phyloP scores from a whole-genome alignment of 2,888 invertebrate species.

The Sacculina carcini region DNA sequence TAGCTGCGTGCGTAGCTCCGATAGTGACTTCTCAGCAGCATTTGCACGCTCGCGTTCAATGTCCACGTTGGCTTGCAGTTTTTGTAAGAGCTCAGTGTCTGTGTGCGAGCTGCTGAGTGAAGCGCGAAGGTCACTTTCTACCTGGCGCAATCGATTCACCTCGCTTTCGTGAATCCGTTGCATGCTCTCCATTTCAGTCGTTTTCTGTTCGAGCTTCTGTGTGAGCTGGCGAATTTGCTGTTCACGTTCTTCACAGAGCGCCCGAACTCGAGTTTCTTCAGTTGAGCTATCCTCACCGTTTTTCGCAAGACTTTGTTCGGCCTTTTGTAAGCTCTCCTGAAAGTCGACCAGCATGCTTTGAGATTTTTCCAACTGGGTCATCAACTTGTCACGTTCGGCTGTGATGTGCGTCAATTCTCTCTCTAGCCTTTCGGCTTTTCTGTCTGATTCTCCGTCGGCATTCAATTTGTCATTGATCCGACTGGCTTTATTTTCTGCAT shows the following conservation, averaged over 20 bases:
- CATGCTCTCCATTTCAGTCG: slow-evolving; percentile 31
- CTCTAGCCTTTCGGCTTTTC: slow-evolving; percentile 60
- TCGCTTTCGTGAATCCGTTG: no score
- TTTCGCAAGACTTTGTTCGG: slow-evolving; percentile 39
- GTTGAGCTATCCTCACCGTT: slow-evolving; percentile 26
- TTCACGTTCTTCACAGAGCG: slow-evolving; percentile 40
- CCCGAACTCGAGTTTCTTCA: slow-evolving; percentile 15
- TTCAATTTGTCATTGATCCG: slow-evolving; percentile 29
- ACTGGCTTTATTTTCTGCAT: slow-evolving; percentile 9
- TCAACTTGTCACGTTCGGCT: slow-evolving; percentile 58
- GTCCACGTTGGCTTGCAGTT: slow-evolving; percentile 28
- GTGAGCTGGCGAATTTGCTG: slow-evolving; percentile 26
- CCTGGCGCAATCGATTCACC: slow-evolving; percentile 14
- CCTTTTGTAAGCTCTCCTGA: slow-evolving; percentile 44
- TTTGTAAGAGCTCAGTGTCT: slow-evolving; percentile 37
- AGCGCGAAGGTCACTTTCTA: slow-evolving; percentile 27
- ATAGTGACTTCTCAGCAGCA: slow-evolving; percentile 43
- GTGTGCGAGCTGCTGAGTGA: slow-evolving; percentile 28
- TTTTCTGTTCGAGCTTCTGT: slow-evolving; percentile 16
- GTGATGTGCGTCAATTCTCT: slow-evolving; percentile 59
- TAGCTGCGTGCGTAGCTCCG: slow-evolving; percentile 27
- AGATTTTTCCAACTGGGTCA: slow-evolving; percentile 65
- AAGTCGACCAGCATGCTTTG: slow-evolving; percentile 77
- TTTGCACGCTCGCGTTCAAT: slow-evolving; percentile 40
- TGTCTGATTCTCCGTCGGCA: slow-evolving; percentile 45